These are phyloP conservation scores for Antheraea assamensis DNA, from an alignment of 2,888 invertebrate species.

Conservation along the genomic window DNA sequence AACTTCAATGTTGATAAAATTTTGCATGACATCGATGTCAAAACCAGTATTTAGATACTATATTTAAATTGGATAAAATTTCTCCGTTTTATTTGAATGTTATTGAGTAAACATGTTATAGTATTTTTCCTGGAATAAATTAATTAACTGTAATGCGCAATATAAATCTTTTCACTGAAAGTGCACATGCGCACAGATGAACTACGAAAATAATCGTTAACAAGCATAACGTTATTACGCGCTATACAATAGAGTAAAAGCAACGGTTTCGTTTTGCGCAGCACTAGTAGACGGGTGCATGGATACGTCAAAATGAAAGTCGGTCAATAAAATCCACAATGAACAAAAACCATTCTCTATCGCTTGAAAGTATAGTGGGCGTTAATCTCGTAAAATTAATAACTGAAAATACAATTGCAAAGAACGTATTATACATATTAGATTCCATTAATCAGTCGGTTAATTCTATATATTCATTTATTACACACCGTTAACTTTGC, in stretches of 20 bases:
- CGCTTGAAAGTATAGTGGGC: conserved; percentile 9
- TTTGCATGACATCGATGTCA: too few species aligned
- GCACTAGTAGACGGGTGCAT: conserved; percentile 8
- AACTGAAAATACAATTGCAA: not conserved
- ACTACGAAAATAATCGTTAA: not conserved
- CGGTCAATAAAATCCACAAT: conserved; percentile 11
- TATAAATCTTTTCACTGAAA: too few species aligned
- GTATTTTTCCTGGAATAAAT: too few species aligned
- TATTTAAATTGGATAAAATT: too few species aligned
- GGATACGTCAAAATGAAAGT: conserved; percentile 13
- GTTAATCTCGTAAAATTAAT: conserved; percentile 1
- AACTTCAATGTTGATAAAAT: too few species aligned
- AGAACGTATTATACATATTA: not conserved
- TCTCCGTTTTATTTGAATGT: too few species aligned
- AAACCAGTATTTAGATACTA: too few species aligned
- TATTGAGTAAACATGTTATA: too few species aligned
- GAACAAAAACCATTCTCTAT: conserved; percentile 3
- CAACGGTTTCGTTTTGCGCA: not conserved
- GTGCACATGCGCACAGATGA: too few species aligned
- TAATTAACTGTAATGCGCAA: too few species aligned
- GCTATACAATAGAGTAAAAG: not conserved
- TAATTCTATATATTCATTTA: not conserved
- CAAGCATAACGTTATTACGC: not conserved
- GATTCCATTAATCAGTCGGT: not conserved
- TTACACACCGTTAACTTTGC: conserved; percentile 9